A percentile compares a stretch with the other conserved stretches of the same genome.
phyloP scores from a whole-genome alignment of 2,797 vertebrate species.

The Emydoidea blandingii region DNA sequence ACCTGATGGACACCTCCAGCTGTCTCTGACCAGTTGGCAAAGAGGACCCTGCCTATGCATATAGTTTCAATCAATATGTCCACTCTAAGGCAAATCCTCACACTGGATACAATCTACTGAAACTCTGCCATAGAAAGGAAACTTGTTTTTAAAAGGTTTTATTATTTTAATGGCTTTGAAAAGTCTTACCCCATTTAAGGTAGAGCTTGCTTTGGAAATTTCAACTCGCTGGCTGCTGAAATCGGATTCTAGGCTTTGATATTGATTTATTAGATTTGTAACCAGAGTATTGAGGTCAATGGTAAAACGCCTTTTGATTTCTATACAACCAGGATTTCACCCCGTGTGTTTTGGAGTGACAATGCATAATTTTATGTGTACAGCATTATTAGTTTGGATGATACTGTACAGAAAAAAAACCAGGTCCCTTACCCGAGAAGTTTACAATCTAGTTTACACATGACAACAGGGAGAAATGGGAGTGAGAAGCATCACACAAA shows the following conservation, averaged over 20 bases:
- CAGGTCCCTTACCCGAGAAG: neutral
- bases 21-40: neutral
- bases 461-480: neutral
- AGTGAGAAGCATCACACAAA: neutral
- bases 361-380: neutral
- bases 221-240: too few relatives aligned
- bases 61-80: too few relatives aligned
- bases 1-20: neutral
- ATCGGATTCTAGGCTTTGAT: too few relatives aligned
- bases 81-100: too few relatives aligned
- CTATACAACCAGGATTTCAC: neutral
- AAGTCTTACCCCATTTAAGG: too few relatives aligned
- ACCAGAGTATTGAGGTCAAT: neutral
- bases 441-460: neutral
- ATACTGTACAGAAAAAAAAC: neutral
- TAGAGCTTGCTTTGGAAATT: too few relatives aligned
- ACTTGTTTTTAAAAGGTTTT: too few relatives aligned
- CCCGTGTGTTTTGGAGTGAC: neutral
- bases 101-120: too few relatives aligned
- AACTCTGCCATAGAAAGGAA: too few relatives aligned
- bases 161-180: too few relatives aligned
- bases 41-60: too few relatives aligned
- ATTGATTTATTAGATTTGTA: too few relatives aligned
- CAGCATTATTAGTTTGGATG: neutral
- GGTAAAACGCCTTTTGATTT: neutral